Conservation (phyloP, 2,113 vertebrate genomes). For the Engraulis encrasicolus region DNA sequence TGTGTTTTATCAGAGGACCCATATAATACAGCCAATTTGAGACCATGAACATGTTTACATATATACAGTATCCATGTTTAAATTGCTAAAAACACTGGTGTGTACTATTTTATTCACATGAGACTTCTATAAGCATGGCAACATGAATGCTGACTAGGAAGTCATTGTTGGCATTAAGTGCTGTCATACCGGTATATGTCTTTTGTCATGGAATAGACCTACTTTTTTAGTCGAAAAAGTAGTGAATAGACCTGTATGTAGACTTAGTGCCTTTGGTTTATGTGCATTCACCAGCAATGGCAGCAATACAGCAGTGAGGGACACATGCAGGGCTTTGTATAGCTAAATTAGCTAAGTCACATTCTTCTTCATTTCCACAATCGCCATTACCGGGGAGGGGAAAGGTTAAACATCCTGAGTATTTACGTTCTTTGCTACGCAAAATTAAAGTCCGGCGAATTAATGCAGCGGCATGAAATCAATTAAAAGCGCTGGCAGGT, state of each 20-base stretch:
- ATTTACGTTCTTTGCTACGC: conserved; percentile 54
- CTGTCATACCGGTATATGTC: too few relatives aligned
- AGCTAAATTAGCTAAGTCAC: conserved; percentile 19
- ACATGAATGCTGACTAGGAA: too few relatives aligned
- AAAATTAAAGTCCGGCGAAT: conserved; percentile 50
- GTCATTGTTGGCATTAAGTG: conserved; percentile 74
- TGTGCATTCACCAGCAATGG: conserved; percentile 37
- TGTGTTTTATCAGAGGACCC: not conserved
- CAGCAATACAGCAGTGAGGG: not conserved
- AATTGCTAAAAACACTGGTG: too few relatives aligned
- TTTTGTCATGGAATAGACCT: not conserved
- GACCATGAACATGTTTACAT: not conserved
- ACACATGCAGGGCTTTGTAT: conserved; percentile 9
- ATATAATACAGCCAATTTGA: not conserved
- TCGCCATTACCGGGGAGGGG: conserved; percentile 12
- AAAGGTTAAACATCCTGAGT: conserved; percentile 30
- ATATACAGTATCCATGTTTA: not conserved
- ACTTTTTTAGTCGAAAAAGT: too few relatives aligned
- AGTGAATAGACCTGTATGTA: conserved; percentile 48
- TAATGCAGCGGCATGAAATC: conserved; percentile 68
- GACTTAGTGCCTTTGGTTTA: conserved; percentile 48
- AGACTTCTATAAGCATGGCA: too few relatives aligned
- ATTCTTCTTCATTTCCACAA: not conserved
- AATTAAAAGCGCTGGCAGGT: conserved; percentile 63
- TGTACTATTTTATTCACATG: too few relatives aligned